Evolutionary conservation across 2,113 vertebrate species (phyloP).

Genomic region (Synchiropus splendidus): DNA sequence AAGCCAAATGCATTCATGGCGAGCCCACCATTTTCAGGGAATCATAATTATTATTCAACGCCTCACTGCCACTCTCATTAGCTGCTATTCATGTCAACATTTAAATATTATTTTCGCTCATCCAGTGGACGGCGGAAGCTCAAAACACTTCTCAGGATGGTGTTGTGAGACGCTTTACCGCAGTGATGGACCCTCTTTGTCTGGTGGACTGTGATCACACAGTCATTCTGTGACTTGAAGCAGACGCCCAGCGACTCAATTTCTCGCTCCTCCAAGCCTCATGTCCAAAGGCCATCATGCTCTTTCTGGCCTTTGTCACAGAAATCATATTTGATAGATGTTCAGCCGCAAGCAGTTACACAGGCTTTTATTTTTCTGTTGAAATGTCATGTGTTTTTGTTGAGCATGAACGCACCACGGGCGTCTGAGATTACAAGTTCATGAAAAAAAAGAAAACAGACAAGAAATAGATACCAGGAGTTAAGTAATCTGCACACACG

Average conservation of each 20-base stretch:
- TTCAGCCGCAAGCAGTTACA: not conserved
- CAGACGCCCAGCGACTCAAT: constrained; percentile 23
- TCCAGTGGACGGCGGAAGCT: not conserved
- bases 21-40: no score
- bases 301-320: constrained; percentile 12
- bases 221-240: constrained; percentile 12
- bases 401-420: constrained; percentile 2
- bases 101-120: no score
- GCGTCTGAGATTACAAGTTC: constrained; percentile 10
- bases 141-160: constrained; percentile 11
- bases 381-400: not conserved
- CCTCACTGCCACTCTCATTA: no score
- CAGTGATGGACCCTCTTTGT: no score
- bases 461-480: no score
- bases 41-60: no score
- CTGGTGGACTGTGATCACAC: constrained; percentile 15
- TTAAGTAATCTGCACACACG: no score
- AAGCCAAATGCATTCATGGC: no score
- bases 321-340: constrained; percentile 16
- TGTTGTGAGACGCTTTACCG: not conserved
- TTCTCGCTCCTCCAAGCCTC: constrained; percentile 28
- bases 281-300: constrained; percentile 14
- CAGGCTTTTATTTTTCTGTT: constrained; percentile 5
- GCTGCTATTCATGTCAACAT: no score
- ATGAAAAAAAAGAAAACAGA: constrained; percentile 8